Evolutionary conservation across 2,888 invertebrate genomes (phyloP).

Genomic region (Rhopalosiphum nymphaeae): DNA sequence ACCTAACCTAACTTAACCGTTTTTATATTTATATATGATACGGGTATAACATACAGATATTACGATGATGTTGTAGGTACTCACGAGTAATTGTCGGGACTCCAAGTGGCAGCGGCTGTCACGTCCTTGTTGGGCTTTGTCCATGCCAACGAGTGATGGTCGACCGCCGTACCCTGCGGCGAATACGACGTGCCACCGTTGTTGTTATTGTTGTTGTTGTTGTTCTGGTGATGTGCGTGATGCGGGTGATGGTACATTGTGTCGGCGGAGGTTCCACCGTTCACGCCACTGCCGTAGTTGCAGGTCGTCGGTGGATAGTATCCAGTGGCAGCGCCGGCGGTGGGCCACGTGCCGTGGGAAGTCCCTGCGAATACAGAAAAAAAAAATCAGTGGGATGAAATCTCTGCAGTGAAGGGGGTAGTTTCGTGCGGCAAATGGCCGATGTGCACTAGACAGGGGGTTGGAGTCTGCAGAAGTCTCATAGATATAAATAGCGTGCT

Average conservation of each 20-base stretch:
- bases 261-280: constrained; percentile 8
- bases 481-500: not conserved
- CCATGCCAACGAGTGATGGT: constrained; percentile 60
- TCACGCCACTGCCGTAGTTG: constrained; percentile 47
- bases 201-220: not conserved
- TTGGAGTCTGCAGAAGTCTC: not conserved
- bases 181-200: constrained; percentile 29
- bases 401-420: not conserved
- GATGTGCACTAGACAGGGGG: not conserved
- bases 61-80: not conserved
- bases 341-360: constrained; percentile 53
- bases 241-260: constrained; percentile 53
- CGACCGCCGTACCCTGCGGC: constrained; percentile 20
- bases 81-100: constrained; percentile 56
- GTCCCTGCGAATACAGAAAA: constrained; percentile 16
- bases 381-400: not conserved
- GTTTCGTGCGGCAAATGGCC: not conserved
- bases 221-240: constrained; percentile 48
- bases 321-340: constrained; percentile 20
- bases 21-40: too few relatives aligned
- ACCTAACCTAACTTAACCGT: too few relatives aligned
- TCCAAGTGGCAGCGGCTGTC: constrained; percentile 43
- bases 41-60: too few relatives aligned
- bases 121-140: constrained; percentile 53
- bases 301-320: constrained; percentile 32